A percentile compares a stretch with the other conserved stretches of the same genome.
Evolutionary conservation across 2,113 vertebrate species (phyloP).

Genomic region (Rhineura floridana): DNA sequence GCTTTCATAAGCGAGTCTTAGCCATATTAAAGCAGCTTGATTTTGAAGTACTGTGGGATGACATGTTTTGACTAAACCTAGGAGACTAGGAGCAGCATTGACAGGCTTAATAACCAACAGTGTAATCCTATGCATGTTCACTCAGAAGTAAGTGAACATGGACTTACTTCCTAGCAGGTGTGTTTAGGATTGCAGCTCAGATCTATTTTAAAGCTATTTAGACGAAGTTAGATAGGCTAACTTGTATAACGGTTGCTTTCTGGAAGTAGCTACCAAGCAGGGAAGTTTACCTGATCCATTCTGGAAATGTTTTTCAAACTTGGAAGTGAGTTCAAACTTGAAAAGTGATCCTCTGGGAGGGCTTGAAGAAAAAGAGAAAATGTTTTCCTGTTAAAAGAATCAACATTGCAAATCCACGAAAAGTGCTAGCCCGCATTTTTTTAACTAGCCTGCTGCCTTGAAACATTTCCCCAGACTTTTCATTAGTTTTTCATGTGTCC

Average conservation of each 20-base stretch:
- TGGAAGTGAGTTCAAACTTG: not conserved
- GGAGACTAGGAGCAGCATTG: not conserved
- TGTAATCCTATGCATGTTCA: not conserved
- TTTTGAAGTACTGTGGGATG: not conserved
- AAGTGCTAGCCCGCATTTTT: not conserved
- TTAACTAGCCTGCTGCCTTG: not conserved
- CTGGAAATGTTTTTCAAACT: not conserved
- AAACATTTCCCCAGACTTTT: not conserved
- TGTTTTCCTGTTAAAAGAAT: not conserved
- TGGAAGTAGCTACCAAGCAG: not conserved
- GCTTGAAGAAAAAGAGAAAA: not conserved
- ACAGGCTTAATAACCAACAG: not conserved
- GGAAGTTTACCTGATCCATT: not conserved
- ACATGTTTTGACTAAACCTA: not conserved
- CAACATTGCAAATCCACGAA: not conserved
- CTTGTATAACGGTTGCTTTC: not conserved
- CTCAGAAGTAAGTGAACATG: not conserved
- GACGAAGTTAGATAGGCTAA: not conserved
- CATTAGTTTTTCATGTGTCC: not conserved
- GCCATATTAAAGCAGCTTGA: accelerated
- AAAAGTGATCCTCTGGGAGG: not conserved
- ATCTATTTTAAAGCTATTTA: not conserved
- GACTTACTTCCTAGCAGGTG: not conserved
- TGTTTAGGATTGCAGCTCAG: not conserved
- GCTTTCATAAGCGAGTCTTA: not conserved